Conservation (phyloP, 2,797 vertebrate species). For the Ptychobarbus kaznakovi region DNA sequence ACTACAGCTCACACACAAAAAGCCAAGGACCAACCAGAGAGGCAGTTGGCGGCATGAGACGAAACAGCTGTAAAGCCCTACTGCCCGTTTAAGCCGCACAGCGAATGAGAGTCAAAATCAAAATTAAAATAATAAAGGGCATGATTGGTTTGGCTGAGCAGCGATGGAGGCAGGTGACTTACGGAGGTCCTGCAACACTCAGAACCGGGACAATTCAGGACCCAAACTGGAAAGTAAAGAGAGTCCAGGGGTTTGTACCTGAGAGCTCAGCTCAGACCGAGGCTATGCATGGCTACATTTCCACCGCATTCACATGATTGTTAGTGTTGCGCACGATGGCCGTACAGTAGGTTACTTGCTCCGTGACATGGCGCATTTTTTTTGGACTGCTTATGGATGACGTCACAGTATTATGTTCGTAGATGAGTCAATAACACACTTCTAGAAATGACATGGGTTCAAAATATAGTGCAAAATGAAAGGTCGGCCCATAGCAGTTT, state of each 20-base stretch:
- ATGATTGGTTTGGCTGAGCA: conserved; percentile 72
- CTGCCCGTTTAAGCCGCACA: conserved; percentile 71
- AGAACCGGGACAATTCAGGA: conserved; percentile 97
- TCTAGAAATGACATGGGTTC: conserved; percentile 58
- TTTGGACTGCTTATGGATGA: conserved; percentile 55
- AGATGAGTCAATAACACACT: conserved; percentile 49
- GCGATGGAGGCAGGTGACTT: conserved; percentile 85
- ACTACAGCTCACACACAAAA: conserved; percentile 54
- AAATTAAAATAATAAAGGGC: conserved; percentile 55
- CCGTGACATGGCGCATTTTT: conserved; percentile 47
- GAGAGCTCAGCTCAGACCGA: conserved; percentile 66
- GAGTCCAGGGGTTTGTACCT: conserved; percentile 83
- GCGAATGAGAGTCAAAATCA: conserved; percentile 73
- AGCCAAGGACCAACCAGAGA: conserved; percentile 62
- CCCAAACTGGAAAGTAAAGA: conserved; percentile 97
- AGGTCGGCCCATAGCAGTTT: conserved; percentile 60
- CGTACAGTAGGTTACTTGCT: conserved; percentile 54
- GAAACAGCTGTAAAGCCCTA: conserved; percentile 71
- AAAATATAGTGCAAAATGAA: conserved; percentile 71
- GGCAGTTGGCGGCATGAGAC: conserved; percentile 63
- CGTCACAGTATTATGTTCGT: conserved; percentile 48
- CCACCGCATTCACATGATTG: conserved; percentile 68
- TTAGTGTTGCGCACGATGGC: conserved; percentile 69
- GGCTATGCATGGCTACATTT: conserved; percentile 67
- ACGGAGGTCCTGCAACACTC: conserved; percentile 90